Evolutionary conservation across 1,140 invertebrate genomes (phyloP), one percentile per base, ranked within the genome.

Genomic region (Drosophila lacteicornis): DNA sequence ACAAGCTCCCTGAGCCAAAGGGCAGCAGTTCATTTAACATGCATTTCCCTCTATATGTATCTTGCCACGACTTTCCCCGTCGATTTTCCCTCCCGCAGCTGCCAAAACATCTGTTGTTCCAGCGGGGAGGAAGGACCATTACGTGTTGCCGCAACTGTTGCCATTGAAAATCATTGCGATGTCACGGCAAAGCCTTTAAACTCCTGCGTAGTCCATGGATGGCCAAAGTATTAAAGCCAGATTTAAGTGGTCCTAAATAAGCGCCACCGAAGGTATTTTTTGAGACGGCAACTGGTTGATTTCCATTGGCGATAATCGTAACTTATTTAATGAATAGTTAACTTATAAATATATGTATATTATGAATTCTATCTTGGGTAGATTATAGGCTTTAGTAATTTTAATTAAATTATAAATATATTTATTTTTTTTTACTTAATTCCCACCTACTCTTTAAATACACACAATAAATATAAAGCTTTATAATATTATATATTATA

Each of bases 71-170:
- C n/a, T 33, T 63, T 30, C 36, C 33, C 11, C 57, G 15, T 53
- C 45, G 36, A 40, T 49, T 17, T 69, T 17, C 7, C 67, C 46
- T 38, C 55, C 22, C 38, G 53, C 75, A 62, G 75, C 33, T 38
- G 51, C 51, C 53, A 55, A 22, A 55, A 55, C 53, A 55, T 40
- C 33, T 40, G 53, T 78, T 78, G 75, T 55, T 70, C 75, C 66
- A 55, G 55, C 36, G 5, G 53, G 53, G 25, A 73, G 69, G 67
- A 58, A 77, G 19, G 22, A 11, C 46, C 57, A 49, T 76, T 79
- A 78, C 75, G 62, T 79, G 75, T 79, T 62, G 49, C 51, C 51
- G 17, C 75, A 79, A 79, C 75, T 79, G 75, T 79, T 79, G 75
- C 75, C 65, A 79, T 62, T 78, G 65, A 78, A 79, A 70, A 62